Base-by-base conservation (phyloP, 1,140 invertebrate genomes). In the Druon quercuslanigerum region DNA sequence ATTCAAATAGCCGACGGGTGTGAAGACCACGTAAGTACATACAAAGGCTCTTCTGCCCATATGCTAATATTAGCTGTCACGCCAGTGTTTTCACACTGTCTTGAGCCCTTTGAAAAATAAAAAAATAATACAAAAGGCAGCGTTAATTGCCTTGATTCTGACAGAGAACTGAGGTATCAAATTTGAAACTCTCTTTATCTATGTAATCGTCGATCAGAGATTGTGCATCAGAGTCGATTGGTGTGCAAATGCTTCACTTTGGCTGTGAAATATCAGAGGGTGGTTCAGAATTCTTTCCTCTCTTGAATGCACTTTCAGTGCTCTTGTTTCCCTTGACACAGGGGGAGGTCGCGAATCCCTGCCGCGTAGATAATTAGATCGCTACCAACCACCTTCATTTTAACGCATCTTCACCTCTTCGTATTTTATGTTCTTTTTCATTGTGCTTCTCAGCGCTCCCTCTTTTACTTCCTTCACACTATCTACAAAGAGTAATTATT, bases 281-380 rank as follows among this genome's bases (percentile, higher is more conserved):
- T 82, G 78, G 79, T 80, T 78, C 72, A 71, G 66, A 72, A 72
- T 19, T 25, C 75, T 74, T 74, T 81, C 77, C 77, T 33, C 77
- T 77, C 60, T 78, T 66, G 17, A 70, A 75, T 75, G 78, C 79
- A 80, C 50, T 70, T 56, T 70, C 72, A 50, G 72, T 83, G 79
- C 78, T 80, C 79, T 81, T 81, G 79, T 83, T 83, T 81, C 77
- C 50, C 72, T 77, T 75, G 74, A 72, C 86, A 72, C 86, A 80
- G 85, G 83, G 81, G 86, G 86, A 84, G 84, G 86, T 84, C 86
- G 75, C 79, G 84, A 77, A 79, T 82, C 85, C 85, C 85, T 80
- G 84, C 87, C 86, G 85, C 85, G 87, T 87, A 85, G 85, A 87
- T 88, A 88, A 87, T 88, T 88, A 88, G 87, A 86, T 88, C 87